Evolutionary conservation across 2,888 invertebrate genomes (phyloP).

Genomic region (Agonopterix alstromeriana): DNA sequence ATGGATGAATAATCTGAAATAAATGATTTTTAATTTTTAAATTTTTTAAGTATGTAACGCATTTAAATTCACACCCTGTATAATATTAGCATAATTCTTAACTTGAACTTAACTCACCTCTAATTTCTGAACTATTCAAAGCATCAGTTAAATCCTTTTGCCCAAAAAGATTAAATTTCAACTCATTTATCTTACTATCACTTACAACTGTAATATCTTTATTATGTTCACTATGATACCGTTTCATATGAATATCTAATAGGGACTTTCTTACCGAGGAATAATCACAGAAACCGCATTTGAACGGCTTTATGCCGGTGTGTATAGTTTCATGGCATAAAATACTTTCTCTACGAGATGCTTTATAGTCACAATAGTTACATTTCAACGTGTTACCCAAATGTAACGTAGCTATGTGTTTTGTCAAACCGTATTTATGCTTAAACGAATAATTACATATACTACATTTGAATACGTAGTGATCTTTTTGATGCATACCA

Average conservation of each 20-base stretch:
- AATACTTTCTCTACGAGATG: constrained; percentile 37
- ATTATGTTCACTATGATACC: constrained; percentile 18
- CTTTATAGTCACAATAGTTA: constrained; percentile 39
- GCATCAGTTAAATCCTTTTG: background rate
- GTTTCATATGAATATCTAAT: constrained; percentile 36
- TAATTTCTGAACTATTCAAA: too few species aligned
- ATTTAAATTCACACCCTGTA: too few species aligned
- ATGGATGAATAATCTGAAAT: too few species aligned
- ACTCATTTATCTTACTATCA: constrained; percentile 33
- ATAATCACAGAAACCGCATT: constrained; percentile 40
- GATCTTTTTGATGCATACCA: constrained; percentile 43
- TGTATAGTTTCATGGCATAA: constrained; percentile 44
- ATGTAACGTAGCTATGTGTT: constrained; percentile 37
- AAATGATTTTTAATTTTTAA: too few species aligned
- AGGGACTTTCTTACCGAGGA: constrained; percentile 34
- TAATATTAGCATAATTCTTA: too few species aligned
- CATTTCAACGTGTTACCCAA: constrained; percentile 44
- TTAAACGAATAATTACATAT: constrained; percentile 39
- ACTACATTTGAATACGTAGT: constrained; percentile 39
- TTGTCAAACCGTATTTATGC: constrained; percentile 44
- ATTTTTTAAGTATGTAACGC: too few species aligned
- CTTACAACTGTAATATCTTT: constrained; percentile 26
- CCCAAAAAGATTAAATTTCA: constrained; percentile 21
- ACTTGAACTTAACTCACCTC: too few species aligned
- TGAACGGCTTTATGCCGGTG: constrained; percentile 45